Base-by-base conservation (phyloP, 2,888 invertebrate species). In the Alentia gelatinosa region DNA sequence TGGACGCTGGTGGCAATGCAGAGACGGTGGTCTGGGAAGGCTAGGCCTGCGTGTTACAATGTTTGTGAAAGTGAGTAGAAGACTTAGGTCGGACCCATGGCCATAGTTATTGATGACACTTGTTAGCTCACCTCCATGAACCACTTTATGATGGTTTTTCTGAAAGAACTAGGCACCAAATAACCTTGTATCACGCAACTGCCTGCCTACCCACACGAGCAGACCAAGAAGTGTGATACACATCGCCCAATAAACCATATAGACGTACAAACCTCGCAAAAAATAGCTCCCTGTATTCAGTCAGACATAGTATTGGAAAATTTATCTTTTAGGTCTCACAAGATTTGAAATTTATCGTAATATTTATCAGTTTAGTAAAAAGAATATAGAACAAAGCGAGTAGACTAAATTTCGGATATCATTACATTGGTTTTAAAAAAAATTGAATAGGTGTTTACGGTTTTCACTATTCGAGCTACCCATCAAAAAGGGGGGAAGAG, bases 121-220 rank as follows among this genome's bases (percentile, higher is more conserved):
- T n/a, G 15, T 1, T 15, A 74, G 30, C 56, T 56, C 26, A 33
- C 30, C 68, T 1, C 68, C 33, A 12, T 68, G 12, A 68, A n/a
- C 68, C 33, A 26, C 39, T 37, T n/a, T 5, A 86, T 26, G 30
- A 50, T 12, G 84, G n/a, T 68, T 5, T 15, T 40, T 42, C 35
- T 89, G 50, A 68, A 50, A 56, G 37, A 35, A 68, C 90, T 75
- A 15, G 92, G 91, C 92, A 92, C 92, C 92, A 92, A 90, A 91
- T 39, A 90, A 90, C 92, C 92, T 92, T 92, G 91, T 90, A 91
- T 91, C 92, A 90, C 86, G 92, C 90, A 86, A 19, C 75, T 74
- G 90, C 90, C 90, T 63, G 91, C 90, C 86, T 39, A 63, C 50
- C 90, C 90, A 90, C 90, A 90, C 79, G n/a, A 26, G 26, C 42